Evolutionary conservation across 2,888 invertebrate genomes (phyloP), one percentile per base, ranked within the genome.

Genomic region (Leistus spinibarbis): DNA sequence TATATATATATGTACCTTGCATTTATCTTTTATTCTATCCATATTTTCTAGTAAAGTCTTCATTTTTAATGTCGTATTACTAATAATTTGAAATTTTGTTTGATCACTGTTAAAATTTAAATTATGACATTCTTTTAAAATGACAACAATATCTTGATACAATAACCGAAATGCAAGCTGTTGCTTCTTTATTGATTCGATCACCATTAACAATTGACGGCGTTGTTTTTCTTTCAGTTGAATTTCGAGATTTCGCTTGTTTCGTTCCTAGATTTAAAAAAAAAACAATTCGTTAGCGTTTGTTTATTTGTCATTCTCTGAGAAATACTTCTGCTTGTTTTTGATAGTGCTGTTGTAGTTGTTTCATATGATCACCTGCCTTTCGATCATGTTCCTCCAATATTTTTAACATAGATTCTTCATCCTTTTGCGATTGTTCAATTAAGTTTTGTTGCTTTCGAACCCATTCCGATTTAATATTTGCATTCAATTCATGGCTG

Each of bases 171-270:
- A 90, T 79, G 88, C 88, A 0, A 86, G 85, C 78, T 91, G 90
- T 78, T 88, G 88, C 60, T 88, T 86, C 23, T 88, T 87, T 17
- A 91, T 88, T 0, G 87, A 85, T n/a, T 90, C 88, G 78, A 90
- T 80, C 53, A 80, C 78, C 24, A 77, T 77, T 24, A 77, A 78
- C 13, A 84, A 62, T 68, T 80, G 54, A 74, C 80, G 78, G 63
- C 79, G 80, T 74, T 80, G 78, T 76, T 79, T 80, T 78, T 83
- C 81, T 80, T 84, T 87, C 70, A 86, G 87, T 80, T 88, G 86
- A 80, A 89, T 86, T 79, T 89, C 88, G 75, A 88, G 82, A 79
- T 88, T 86, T 78, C 83, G 86, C 75, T 88, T 86, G 85, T 88
- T 87, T 69, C 88, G 86, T 77, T 88, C 87, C 76, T 83, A 84